phyloP scores from a whole-genome alignment of 2,113 vertebrate species.

The Rana temporaria region DNA sequence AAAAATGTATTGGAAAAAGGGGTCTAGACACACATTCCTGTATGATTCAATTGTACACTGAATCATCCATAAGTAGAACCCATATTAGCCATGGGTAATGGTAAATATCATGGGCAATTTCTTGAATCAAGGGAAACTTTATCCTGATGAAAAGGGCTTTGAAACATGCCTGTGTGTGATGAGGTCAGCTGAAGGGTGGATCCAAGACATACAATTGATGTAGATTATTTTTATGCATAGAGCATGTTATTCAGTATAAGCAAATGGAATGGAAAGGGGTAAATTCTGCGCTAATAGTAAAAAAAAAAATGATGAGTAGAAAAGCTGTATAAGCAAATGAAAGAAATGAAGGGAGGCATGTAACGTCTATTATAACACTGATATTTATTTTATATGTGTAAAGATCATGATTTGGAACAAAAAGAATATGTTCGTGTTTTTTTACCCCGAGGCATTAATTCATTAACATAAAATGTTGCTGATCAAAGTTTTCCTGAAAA shows the following conservation, averaged over 20 bases:
- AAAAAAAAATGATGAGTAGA: too few species aligned
- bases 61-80: slow-evolving; percentile 7
- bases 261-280: too few species aligned
- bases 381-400: slow-evolving; percentile 25
- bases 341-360: not conserved
- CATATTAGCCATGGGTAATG: slow-evolving; percentile 8
- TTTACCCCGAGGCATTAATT: not conserved
- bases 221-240: not conserved
- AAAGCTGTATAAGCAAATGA: not conserved
- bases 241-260: not conserved
- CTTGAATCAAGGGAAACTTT: slow-evolving; percentile 21
- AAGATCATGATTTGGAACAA: slow-evolving; percentile 13
- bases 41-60: not conserved
- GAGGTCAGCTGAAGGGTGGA: slow-evolving; percentile 7
- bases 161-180: slow-evolving; percentile 6
- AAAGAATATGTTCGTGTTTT: not conserved
- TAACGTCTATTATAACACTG: not conserved
- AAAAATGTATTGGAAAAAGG: not conserved
- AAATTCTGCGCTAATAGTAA: too few species aligned
- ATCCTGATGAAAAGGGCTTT: slow-evolving; percentile 13
- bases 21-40: not conserved
- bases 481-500: not conserved
- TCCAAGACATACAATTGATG: not conserved
- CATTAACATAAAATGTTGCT: not conserved
- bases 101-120: slow-evolving; percentile 3